Evolutionary conservation across 2,888 invertebrate genomes (phyloP).

Genomic region (Thecocarcelia acutangulata): DNA sequence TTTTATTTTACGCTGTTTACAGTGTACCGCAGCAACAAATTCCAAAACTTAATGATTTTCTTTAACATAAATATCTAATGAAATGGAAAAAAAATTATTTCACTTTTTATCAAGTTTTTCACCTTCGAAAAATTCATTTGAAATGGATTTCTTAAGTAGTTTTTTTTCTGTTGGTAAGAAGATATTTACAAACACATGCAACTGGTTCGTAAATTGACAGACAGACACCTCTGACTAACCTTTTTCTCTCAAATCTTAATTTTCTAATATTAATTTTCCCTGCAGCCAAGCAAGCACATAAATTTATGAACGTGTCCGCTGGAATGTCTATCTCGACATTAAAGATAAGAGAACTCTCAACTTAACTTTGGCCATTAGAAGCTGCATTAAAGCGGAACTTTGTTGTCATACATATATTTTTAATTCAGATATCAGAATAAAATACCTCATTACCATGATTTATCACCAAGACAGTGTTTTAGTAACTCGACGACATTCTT

Average conservation of each 20-base stretch:
- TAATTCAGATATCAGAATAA: background rate
- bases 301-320: background rate
- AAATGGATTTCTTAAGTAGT: slow-evolving; percentile 78
- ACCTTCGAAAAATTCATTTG: slow-evolving; percentile 22
- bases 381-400: slow-evolving; percentile 50
- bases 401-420: slow-evolving; percentile 54
- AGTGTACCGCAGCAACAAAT: background rate
- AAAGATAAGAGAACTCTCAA: slow-evolving; percentile 30
- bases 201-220: slow-evolving; percentile 49
- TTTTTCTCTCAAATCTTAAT: slow-evolving; percentile 21
- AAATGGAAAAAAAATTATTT: slow-evolving; percentile 28
- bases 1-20: background rate
- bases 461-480: slow-evolving; percentile 46
- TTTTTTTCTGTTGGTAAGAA: slow-evolving; percentile 45
- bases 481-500: slow-evolving; percentile 49
- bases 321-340: slow-evolving; percentile 10
- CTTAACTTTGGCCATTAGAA: background rate
- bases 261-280: slow-evolving; percentile 42
- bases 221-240: slow-evolving; percentile 25
- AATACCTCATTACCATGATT: slow-evolving; percentile 48
- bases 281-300: background rate
- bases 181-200: slow-evolving; percentile 11
- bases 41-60: slow-evolving; percentile 74
- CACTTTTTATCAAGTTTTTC: slow-evolving; percentile 39
- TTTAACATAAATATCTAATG: slow-evolving; percentile 34